Evolutionary conservation across 2,797 vertebrate species (phyloP).

Genomic region (Dicrostonyx torquatus): DNA sequence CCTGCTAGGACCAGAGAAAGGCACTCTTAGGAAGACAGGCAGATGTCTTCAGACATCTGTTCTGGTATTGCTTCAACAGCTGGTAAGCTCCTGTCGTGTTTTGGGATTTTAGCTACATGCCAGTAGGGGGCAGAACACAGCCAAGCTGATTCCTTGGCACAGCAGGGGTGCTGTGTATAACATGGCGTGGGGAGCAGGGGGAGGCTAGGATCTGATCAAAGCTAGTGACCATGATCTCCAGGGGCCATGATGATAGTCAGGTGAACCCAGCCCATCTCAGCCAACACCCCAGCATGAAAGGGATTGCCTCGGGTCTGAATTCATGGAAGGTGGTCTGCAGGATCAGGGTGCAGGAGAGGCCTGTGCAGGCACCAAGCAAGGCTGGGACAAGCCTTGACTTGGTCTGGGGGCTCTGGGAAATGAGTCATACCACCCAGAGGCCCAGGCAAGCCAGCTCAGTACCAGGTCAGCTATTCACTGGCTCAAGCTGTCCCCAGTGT

Average conservation of each 20-base stretch:
- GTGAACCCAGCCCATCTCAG: neutral
- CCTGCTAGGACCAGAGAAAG: neutral
- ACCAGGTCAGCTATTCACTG: neutral
- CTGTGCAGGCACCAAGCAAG: neutral
- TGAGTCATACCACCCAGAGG: neutral
- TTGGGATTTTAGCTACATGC: neutral
- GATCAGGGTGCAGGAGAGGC: neutral
- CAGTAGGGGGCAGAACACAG: fast-evolving
- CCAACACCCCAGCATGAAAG: neutral
- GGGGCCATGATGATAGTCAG: fast-evolving
- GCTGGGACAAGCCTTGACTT: neutral
- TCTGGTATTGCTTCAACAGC: neutral
- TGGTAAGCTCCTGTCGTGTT: neutral
- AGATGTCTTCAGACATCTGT: neutral
- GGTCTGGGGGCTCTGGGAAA: neutral
- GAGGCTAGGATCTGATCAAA: neutral
- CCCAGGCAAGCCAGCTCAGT: neutral
- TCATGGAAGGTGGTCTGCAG: neutral
- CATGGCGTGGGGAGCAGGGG: neutral
- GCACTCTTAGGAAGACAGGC: neutral
- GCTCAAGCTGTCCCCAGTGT: neutral
- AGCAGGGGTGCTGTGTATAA: neutral
- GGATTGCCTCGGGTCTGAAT: neutral
- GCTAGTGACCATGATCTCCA: neutral
- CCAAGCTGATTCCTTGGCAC: neutral